These are phyloP conservation scores for Idaea straminata DNA, from an alignment of 2,888 invertebrate genomes.

Conservation along the genomic window DNA sequence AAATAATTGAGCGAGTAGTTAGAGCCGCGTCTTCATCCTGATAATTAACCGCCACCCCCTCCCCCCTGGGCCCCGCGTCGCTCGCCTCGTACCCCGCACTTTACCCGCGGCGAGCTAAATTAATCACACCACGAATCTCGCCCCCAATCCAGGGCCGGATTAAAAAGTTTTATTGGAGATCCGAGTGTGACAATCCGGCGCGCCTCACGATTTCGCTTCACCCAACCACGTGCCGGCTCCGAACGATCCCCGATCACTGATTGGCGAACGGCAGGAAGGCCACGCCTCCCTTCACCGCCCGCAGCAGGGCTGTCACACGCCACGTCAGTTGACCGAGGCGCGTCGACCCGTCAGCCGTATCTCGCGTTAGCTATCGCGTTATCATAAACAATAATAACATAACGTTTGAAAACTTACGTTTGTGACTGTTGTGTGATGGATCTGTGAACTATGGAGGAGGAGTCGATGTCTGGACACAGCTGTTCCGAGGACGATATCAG, in stretches of 20 bases:
- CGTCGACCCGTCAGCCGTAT: slow-evolving; percentile 76
- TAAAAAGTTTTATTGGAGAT: slow-evolving; percentile 79
- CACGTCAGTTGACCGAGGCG: slow-evolving; percentile 78
- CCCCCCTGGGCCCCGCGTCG: slow-evolving; percentile 25
- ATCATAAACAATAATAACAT: slow-evolving; percentile 48
- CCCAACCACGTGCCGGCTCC: slow-evolving; percentile 51
- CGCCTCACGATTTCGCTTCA: slow-evolving; percentile 45
- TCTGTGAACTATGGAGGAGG: slow-evolving; percentile 75
- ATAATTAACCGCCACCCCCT: slow-evolving; percentile 67
- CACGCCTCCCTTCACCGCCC: slow-evolving; percentile 64
- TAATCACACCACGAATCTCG: slow-evolving; percentile 79
- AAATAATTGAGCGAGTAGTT: slow-evolving; percentile 76
- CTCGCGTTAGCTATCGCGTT: slow-evolving; percentile 52
- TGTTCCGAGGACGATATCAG: slow-evolving; percentile 87
- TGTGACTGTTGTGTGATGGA: slow-evolving; percentile 76
- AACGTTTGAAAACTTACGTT: slow-evolving; percentile 50
- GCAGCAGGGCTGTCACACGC: slow-evolving; percentile 67
- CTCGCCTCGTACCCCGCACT: slow-evolving; percentile 24
- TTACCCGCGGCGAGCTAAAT: slow-evolving; percentile 61
- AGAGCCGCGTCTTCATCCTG: slow-evolving; percentile 77
- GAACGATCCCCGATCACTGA: slow-evolving; percentile 37
- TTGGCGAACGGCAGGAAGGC: slow-evolving; percentile 48
- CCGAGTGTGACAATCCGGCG: slow-evolving; percentile 64
- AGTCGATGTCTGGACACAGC: slow-evolving; percentile 75
- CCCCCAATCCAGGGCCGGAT: slow-evolving; percentile 74